These are phyloP conservation scores for Pterocles gutturalis DNA, from an alignment of 2,113 vertebrate genomes.

Conservation along the genomic window DNA sequence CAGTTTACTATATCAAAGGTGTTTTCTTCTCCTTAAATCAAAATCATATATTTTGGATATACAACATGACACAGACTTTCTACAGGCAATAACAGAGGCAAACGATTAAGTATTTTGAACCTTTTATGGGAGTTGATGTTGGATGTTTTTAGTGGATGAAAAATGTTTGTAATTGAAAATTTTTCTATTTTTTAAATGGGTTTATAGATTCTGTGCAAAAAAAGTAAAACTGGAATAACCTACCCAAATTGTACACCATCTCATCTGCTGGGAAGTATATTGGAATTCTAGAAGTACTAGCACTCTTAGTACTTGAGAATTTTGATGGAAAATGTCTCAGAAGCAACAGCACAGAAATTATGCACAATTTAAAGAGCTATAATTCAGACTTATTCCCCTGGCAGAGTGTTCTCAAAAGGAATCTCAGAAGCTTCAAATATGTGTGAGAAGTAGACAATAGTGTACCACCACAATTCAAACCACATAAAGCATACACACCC, in stretches of 20 bases:
- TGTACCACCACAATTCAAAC: not conserved
- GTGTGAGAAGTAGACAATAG: not conserved
- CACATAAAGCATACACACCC: not conserved
- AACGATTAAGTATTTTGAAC: not conserved
- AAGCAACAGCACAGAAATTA: not conserved
- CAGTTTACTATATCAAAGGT: not conserved
- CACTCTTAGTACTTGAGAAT: not conserved
- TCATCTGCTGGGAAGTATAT: not conserved
- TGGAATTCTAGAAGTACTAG: not conserved
- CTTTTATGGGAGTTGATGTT: not conserved
- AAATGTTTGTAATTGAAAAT: not conserved
- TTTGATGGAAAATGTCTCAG: not conserved
- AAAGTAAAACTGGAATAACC: not conserved
- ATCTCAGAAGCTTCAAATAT: not conserved
- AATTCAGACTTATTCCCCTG: not conserved
- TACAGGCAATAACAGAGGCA: not conserved
- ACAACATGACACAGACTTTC: not conserved
- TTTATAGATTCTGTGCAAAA: not conserved
- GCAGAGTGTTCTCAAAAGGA: not conserved
- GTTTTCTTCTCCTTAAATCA: not conserved
- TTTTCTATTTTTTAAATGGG: not conserved
- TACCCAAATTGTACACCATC: not conserved
- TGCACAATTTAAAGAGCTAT: not conserved
- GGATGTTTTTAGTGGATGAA: not conserved
- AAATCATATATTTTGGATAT: not conserved